A percentile compares a stretch with the other conserved stretches of the same genome.
Evolutionary conservation across 2,113 vertebrate genomes (phyloP).

Genomic region (Phoxinus phoxinus): DNA sequence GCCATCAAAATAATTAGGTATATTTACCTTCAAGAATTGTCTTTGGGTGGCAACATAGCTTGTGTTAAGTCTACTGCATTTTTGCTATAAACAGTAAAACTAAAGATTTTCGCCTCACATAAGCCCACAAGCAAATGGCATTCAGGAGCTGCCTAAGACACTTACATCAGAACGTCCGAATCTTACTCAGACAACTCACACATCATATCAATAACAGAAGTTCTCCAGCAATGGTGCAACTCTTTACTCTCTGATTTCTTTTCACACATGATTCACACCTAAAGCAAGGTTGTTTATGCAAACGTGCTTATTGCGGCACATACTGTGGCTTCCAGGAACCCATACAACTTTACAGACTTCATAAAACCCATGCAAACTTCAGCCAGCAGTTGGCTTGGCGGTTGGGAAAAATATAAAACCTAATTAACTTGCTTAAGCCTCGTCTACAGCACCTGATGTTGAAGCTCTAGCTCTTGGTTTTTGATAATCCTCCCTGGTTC

Average conservation of each 20-base stretch:
- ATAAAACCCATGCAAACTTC: not conserved
- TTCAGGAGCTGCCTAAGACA: not conserved
- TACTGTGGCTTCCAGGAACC: not conserved
- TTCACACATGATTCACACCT: not conserved
- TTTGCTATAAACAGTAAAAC: no score
- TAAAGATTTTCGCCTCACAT: no score
- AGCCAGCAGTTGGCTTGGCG: slow-evolving; percentile 1
- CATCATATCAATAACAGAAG: not conserved
- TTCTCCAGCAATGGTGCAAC: not conserved
- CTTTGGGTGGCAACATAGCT: no score
- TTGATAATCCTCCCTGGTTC: slow-evolving; percentile 30
- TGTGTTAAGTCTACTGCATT: no score
- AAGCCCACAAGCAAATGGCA: not conserved
- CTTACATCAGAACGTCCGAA: not conserved
- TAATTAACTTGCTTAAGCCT: slow-evolving; percentile 20
- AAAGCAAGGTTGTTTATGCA: not conserved
- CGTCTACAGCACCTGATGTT: slow-evolving; percentile 34
- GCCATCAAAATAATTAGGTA: no score
- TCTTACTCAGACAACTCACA: not conserved
- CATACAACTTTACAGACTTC: not conserved
- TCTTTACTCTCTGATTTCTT: not conserved
- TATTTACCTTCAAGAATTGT: no score
- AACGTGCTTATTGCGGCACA: not conserved
- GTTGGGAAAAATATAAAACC: not conserved
- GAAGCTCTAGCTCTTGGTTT: slow-evolving; percentile 29